These are phyloP conservation scores for Helleia helle DNA, from an alignment of 2,888 invertebrate genomes.

Conservation along the genomic window DNA sequence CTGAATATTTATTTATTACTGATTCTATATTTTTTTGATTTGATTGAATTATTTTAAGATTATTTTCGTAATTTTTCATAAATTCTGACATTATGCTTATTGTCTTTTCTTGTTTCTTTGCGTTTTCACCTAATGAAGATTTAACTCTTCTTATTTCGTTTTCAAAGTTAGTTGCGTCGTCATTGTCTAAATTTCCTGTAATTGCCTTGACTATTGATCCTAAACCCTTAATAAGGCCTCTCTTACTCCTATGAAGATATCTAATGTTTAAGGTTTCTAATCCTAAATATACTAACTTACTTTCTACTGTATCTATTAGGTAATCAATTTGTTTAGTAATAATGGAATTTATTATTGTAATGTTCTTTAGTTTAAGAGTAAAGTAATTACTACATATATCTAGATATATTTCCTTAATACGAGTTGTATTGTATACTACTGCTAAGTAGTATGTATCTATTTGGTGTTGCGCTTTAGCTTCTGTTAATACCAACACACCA, in stretches of 20 bases:
- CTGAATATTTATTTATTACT: too few relatives aligned
- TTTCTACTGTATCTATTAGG: slow-evolving; percentile 11
- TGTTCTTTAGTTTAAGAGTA: slow-evolving; percentile 12
- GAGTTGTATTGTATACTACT: slow-evolving; percentile 19
- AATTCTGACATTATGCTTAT: slow-evolving; percentile 11
- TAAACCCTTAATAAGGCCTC: slow-evolving; percentile 12
- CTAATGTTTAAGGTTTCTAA: slow-evolving; percentile 8
- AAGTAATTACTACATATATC: slow-evolving; percentile 19
- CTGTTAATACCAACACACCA: slow-evolving; percentile 21
- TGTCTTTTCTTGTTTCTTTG: slow-evolving; percentile 4
- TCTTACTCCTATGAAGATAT: slow-evolving; percentile 8
- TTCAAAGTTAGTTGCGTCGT: slow-evolving; percentile 12
- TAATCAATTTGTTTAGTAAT: slow-evolving; percentile 12
- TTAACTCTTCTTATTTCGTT: slow-evolving; percentile 10
- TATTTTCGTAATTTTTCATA: slow-evolving; percentile 12
- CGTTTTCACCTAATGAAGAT: not conserved
- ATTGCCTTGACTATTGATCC: slow-evolving; percentile 12
- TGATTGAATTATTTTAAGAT: slow-evolving; percentile 3
- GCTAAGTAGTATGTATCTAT: slow-evolving; percentile 17
- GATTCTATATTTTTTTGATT: not conserved
- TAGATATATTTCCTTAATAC: slow-evolving; percentile 15
- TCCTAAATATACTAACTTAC: slow-evolving; percentile 13
- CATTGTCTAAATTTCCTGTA: slow-evolving; percentile 13
- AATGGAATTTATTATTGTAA: not conserved
- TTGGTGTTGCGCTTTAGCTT: slow-evolving; percentile 18